A percentile compares a stretch with the other conserved stretches of the same genome.
Conservation (phyloP, 2,797 vertebrate species). For the Dermochelys coriacea region DNA sequence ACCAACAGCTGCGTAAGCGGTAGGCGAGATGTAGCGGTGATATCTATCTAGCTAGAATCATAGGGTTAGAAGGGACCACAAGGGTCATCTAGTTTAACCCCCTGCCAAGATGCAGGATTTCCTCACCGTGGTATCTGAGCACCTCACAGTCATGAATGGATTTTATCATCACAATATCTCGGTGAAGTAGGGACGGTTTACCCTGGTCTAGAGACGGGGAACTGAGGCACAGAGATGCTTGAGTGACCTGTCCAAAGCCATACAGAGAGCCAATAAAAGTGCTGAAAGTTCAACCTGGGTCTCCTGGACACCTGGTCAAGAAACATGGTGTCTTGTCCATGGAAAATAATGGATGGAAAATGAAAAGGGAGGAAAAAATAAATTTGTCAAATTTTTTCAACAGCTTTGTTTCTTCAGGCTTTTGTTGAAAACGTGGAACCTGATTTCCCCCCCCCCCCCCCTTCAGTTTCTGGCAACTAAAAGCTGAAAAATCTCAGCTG, state of each 20-base stretch:
- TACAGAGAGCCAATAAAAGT: no score
- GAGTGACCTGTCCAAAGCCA: not conserved
- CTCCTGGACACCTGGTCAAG: not conserved
- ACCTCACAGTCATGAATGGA: not conserved
- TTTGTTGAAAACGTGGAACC: not conserved
- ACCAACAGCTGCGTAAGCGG: not conserved
- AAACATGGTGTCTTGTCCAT: not conserved
- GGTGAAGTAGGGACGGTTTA: not conserved
- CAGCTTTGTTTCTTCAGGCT: not conserved
- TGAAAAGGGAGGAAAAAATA: not conserved
- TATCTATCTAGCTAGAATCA: not conserved
- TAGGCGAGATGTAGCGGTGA: no score
- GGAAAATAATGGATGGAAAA: not conserved
- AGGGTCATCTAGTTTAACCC: not conserved
- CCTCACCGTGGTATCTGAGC: not conserved
- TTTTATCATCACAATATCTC: not conserved
- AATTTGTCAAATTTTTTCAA: not conserved
- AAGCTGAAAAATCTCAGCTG: not conserved
- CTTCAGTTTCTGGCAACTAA: not conserved
- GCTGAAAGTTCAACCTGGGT: not conserved
- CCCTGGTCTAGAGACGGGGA: not conserved
- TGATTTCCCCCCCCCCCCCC: not conserved
- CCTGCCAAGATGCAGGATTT: not conserved
- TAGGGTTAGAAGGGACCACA: not conserved
- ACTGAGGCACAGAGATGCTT: not conserved